These are phyloP conservation scores for Channa striata DNA, from an alignment of 2,797 vertebrate genomes.

Conservation along the genomic window DNA sequence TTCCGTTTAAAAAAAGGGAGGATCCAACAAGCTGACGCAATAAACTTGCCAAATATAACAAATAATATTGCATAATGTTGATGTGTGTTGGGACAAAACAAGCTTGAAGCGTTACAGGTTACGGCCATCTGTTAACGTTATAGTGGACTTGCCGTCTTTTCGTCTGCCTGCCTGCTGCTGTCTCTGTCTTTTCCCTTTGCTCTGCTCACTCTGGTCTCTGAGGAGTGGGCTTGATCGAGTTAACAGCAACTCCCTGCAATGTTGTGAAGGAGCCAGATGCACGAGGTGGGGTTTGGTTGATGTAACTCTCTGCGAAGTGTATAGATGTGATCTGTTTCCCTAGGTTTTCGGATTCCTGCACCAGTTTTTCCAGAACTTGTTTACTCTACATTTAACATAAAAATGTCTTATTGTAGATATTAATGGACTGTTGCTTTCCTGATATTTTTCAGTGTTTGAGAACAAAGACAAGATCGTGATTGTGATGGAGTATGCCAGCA, in stretches of 20 bases:
- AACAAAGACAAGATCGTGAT: conserved; percentile 99
- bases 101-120: conserved; percentile 39
- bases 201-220: conserved; percentile 34
- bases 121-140: conserved; percentile 5
- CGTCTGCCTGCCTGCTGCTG: conserved; percentile 12
- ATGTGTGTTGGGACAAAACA: conserved; percentile 53
- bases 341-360: conserved; percentile 53
- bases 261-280: conserved; percentile 61
- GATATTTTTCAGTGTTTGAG: conserved; percentile 91
- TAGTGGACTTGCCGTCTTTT: conserved; percentile 8
- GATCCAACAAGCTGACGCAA: background rate
- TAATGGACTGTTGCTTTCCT: conserved; percentile 33
- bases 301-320: conserved; percentile 67
- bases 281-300: conserved; percentile 74
- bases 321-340: conserved; percentile 49
- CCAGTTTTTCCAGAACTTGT: conserved; percentile 21
- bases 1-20: too few relatives aligned
- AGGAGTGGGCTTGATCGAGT: conserved; percentile 68
- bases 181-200: conserved; percentile 31
- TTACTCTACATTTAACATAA: conserved; percentile 30
- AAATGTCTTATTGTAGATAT: conserved; percentile 8
- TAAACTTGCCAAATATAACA: background rate
- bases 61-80: conserved; percentile 36
- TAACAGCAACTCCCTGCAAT: conserved; percentile 67
- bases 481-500: conserved; percentile 99